Conservation (phyloP, 2,113 vertebrate species). For the Serilophus lunatus region DNA sequence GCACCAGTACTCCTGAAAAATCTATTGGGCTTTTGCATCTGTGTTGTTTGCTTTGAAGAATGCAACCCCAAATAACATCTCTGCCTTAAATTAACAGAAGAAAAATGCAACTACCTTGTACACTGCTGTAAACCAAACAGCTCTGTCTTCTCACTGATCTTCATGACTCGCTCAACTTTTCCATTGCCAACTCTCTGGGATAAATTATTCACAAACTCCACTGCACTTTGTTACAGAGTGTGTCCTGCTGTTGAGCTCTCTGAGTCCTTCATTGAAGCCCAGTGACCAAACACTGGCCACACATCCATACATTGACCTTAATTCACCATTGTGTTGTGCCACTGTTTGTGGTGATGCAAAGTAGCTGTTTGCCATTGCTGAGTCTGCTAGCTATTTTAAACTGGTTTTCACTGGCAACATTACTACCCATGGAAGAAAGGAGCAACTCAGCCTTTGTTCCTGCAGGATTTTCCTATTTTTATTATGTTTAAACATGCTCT, state of each 20-base stretch:
- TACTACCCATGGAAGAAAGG: not conserved
- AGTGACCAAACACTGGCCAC: not conserved
- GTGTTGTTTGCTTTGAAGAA: not conserved
- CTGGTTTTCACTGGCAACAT: not conserved
- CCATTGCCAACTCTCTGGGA: not conserved
- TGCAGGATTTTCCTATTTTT: not conserved
- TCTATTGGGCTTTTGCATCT: not conserved
- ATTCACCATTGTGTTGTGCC: not conserved
- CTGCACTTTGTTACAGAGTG: not conserved
- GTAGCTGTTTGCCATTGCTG: not conserved
- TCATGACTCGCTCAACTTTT: not conserved
- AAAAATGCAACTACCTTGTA: not conserved
- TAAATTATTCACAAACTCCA: not conserved
- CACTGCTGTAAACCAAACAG: not conserved
- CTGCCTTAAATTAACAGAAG: not conserved
- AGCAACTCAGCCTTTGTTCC: not conserved
- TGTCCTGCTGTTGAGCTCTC: not conserved
- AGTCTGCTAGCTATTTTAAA: not conserved
- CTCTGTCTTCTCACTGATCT: not conserved
- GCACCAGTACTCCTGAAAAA: not conserved
- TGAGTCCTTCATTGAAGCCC: not conserved
- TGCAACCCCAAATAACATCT: not conserved
- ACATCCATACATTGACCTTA: not conserved
- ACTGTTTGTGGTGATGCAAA: not conserved
- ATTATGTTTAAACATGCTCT: not conserved